Conservation (phyloP, 2,888 invertebrate genomes). For the Erebia ligea region DNA sequence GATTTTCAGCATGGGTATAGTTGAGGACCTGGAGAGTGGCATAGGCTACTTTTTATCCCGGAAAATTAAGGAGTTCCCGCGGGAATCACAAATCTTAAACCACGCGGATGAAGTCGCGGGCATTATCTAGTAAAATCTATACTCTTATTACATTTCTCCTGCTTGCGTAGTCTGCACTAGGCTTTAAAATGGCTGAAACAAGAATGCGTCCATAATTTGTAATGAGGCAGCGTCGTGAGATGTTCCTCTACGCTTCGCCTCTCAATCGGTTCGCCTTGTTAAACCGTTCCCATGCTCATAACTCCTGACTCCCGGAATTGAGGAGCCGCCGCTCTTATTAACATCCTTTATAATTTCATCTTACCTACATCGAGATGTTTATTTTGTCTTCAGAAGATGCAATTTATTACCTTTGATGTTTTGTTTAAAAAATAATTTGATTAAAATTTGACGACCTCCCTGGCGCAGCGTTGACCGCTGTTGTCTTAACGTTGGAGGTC, state of each 20-base stretch:
- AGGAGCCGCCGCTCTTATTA: conserved; percentile 18
- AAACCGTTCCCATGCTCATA: conserved; percentile 70
- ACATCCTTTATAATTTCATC: conserved; percentile 11
- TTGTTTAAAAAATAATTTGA: no score
- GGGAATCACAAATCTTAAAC: no score
- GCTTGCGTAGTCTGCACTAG: conserved; percentile 26
- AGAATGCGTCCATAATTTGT: conserved; percentile 82
- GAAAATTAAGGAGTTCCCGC: no score
- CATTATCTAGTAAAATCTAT: no score
- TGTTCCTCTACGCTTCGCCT: conserved; percentile 72
- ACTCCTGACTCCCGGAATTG: conserved; percentile 42
- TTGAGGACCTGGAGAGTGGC: no score
- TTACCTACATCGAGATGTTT: conserved; percentile 5
- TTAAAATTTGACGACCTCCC: no score
- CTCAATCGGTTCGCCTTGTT: conserved; percentile 76
- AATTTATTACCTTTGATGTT: no score
- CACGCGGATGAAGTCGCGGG: no score
- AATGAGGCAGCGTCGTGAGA: conserved; percentile 73
- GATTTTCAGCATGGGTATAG: no score
- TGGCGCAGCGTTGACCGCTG: no score
- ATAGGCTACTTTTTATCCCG: no score
- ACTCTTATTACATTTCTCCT: background rate
- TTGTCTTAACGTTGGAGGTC: no score
- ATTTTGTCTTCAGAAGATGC: background rate
- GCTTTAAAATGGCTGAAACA: conserved; percentile 44